A percentile compares a stretch with the other conserved stretches of the same genome.
Conservation (phyloP, 2,888 invertebrate genomes). For the Brachypalpus laphriformis region DNA sequence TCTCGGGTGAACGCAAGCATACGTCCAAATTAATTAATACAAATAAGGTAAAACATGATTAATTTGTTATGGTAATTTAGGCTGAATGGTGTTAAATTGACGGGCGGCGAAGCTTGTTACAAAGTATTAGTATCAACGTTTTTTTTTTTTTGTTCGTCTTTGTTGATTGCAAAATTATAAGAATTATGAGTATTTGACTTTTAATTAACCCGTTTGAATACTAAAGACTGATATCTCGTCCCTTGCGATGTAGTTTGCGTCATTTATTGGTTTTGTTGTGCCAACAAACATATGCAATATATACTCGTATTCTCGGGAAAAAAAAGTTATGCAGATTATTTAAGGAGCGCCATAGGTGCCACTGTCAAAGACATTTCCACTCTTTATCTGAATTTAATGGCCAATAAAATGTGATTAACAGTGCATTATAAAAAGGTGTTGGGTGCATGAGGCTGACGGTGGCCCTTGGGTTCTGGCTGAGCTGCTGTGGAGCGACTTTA, state of each 20-base stretch:
- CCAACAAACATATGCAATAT: background rate
- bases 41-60: constrained; percentile 18
- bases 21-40: constrained; percentile 32
- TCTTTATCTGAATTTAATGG: constrained; percentile 14
- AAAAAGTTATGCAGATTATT: constrained; percentile 27
- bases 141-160: no score
- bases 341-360: constrained; percentile 41
- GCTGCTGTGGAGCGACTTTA: no score
- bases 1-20: background rate
- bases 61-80: constrained; percentile 31
- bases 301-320: no score
- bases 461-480: background rate
- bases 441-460: background rate
- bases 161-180: constrained; percentile 15
- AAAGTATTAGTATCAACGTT: constrained; percentile 33
- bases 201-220: constrained; percentile 23
- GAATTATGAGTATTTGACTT: constrained; percentile 16
- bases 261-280: constrained; percentile 10
- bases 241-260: constrained; percentile 6
- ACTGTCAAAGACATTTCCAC: background rate
- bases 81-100: constrained; percentile 34
- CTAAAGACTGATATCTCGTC: constrained; percentile 11
- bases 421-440: background rate
- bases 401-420: background rate
- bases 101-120: constrained; percentile 6